Base-by-base conservation (phyloP, 2,888 invertebrate genomes). In the Thecophora atra region DNA sequence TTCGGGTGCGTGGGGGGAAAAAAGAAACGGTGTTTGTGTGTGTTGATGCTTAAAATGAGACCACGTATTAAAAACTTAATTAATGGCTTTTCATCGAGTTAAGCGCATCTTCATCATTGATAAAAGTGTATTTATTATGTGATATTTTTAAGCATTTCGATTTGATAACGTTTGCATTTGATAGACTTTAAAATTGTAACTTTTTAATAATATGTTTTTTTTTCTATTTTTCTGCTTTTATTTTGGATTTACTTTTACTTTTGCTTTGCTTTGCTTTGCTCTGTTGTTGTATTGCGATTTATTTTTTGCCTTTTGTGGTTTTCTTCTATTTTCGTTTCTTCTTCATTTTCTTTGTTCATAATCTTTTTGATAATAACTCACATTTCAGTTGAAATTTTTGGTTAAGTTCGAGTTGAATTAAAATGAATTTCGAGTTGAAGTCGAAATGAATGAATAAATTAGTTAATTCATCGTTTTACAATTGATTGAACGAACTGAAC, bases 361-460 rank as follows among this genome's bases (percentile, higher is more conserved):
- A 60, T 4, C 8, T 56, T 54, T 54, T n/a, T n/a, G n/a, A n/a
- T 8, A 37, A 37, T 11, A 37, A 37, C 24, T 72, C 63, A 3
- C 72, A 51, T 67, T 63, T 64, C 21, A 24, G 65, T 66, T 70
- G 70, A 30, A 64, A 28, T 62, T 69, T 28, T 11, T 64, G n/a
- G n/a, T n/a, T n/a, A n/a, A n/a, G n/a, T n/a, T n/a, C n/a, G 64
- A 54, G 17, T 21, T 68, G 66, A 65, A 28, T 37, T 44, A 51
- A 60, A 30, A 52, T 72, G 52, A 67, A 30, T 30, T 66, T n/a
- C n/a, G n/a, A n/a, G n/a, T n/a, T n/a, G n/a, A 26, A 30, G 63
- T 52, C 28, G 65, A 42, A 42, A 54, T 70, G 65, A 47, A 69
- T 69, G 69, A 69, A 69, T 69, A 51, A 69, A 62, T 69, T 62